Evolutionary conservation across 2,888 invertebrate species (phyloP), one percentile per base, ranked within the genome.

Genomic region (Orchesella flavescens): DNA sequence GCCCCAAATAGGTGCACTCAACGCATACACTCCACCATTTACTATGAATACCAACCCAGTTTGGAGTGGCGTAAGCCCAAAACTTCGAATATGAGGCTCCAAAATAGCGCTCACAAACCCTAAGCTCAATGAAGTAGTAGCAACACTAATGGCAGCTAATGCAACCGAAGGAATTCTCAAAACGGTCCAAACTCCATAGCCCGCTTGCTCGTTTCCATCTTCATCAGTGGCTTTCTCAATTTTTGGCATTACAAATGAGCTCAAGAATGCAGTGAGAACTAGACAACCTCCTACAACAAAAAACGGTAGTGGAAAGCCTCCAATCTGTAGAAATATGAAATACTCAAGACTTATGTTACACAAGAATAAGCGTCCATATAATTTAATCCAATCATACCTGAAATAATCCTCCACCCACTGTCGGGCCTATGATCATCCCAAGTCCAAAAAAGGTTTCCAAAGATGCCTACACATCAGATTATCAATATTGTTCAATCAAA

Each of bases 341-440:
- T 44, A 44, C 12, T 44, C 12, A 9, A 44, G 44, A 9, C 44
- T 44, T 9, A 44, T 44, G 7, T 7, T 7, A 44, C 12, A 9
- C 12, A 12, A 44, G 44, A 9, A 44, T 44, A 9, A 9, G 7
- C 44, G 12, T 44, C 44, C 12, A 44, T 7, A 9, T 44, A 44
- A 44, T 44, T 44, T 44, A 9, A 44, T n/a, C n/a, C n/a, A n/a
- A n/a, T 24, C 77, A 53, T 89, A 92, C 91, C 89, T 93, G 92
- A 89, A 94, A 97, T 0, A 97, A 91, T 0, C 94, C 94, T 0
- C 97, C 97, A 0, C 97, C 97, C 12, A 97, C 92, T 0, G 95
- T 95, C 0, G 97, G 97, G 0, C 97, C 97, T 0, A 96, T 95
- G 82, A 97, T 97, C 80, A 97, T 92, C 0, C 97, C 89, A 93